phyloP scores from a whole-genome alignment of 1,140 invertebrate species.

The Armadillidium nasatum region DNA sequence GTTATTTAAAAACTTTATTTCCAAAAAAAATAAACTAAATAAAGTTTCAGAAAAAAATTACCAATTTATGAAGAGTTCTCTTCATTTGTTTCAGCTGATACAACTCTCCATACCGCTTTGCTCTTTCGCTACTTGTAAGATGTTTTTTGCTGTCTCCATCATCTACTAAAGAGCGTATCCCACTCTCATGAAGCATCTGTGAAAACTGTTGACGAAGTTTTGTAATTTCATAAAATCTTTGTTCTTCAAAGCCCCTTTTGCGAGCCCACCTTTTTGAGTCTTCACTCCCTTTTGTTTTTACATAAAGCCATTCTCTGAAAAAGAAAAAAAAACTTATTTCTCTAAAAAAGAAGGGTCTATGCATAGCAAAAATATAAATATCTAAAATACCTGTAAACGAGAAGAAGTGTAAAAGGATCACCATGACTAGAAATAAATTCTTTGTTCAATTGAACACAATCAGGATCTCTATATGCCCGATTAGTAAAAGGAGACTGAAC shows the following conservation, averaged over 20 bases:
- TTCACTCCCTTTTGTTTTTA: slow-evolving; percentile 56
- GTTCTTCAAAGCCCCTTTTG: slow-evolving; percentile 84
- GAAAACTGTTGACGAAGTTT: slow-evolving; percentile 86
- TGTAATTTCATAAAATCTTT: slow-evolving; percentile 91
- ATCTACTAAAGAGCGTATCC: slow-evolving; percentile 24
- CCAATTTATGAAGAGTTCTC: slow-evolving; percentile 60
- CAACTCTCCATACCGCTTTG: slow-evolving; percentile 76
- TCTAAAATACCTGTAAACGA: slow-evolving; percentile 62
- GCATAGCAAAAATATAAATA: too few species aligned
- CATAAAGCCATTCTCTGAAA: slow-evolving; percentile 71
- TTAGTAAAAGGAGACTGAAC: slow-evolving; percentile 91
- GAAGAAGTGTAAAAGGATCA: slow-evolving; percentile 87
- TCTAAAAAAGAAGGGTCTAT: too few species aligned
- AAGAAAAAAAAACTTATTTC: not conserved
- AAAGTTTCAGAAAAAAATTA: not conserved
- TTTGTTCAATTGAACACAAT: slow-evolving; percentile 62
- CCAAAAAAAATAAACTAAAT: too few species aligned
- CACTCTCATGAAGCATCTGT: slow-evolving; percentile 59
- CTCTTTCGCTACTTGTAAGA: slow-evolving; percentile 63
- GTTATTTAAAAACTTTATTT: too few species aligned
- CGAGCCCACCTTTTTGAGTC: slow-evolving; percentile 76
- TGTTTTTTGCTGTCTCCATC: slow-evolving; percentile 14
- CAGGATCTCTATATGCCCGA: slow-evolving; percentile 74
- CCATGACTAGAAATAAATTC: slow-evolving; percentile 87
- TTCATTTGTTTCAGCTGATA: slow-evolving; percentile 76